Base-by-base conservation (phyloP, 2,797 vertebrate species). In the Sorex maritimensis region DNA sequence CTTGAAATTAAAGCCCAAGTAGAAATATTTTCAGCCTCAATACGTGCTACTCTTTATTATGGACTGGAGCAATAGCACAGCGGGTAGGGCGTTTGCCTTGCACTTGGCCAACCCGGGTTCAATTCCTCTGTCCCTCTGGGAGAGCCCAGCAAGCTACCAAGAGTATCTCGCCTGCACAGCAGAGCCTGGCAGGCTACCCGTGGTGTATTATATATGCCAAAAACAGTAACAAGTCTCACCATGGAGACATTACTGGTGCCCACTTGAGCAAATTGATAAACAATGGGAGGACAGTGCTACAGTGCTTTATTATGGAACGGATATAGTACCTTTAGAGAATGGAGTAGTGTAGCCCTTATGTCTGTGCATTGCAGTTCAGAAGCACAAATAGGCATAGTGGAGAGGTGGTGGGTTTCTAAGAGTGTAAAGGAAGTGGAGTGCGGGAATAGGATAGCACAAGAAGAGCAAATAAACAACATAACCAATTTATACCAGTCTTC, bases 1-100 rank as follows among this genome's bases (percentile, higher is more conserved):
- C 2, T 34, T 63, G 28, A 90, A 77, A 44, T 74, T 72, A 81
- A 78, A 81, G 24, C 41, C 19, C 58, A 94, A 85, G 21, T 58
- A 71, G 12, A 82, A 79, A 90, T 67, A 82, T 71, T 61, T 88
- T 14, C 12, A 90, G 21, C 1, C 26, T 89, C 34, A 49, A 5
- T 2, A 49, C 46, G 61, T 80, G 26, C 58, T 38, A 14, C 30
- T 67, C 19, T 68, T 80, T 14, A 11, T 81, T 67, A 30, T 55
- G 15, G 19, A 68, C 34, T 34, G 34, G 34, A 34, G 34, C 34
- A 34, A 34, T 34, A 34, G 34, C 34, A 34, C 34, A 34, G 34
- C 34, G 34, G 34, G 34, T 34, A 34, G 34, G 34, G 34, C 34
- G 2, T 34, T 34, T 34, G 34, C 34, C 34, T 34, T 34, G 34